Evolutionary conservation across 2,113 vertebrate genomes (phyloP).

Genomic region (Sinocyclocheilus maitianheensis): DNA sequence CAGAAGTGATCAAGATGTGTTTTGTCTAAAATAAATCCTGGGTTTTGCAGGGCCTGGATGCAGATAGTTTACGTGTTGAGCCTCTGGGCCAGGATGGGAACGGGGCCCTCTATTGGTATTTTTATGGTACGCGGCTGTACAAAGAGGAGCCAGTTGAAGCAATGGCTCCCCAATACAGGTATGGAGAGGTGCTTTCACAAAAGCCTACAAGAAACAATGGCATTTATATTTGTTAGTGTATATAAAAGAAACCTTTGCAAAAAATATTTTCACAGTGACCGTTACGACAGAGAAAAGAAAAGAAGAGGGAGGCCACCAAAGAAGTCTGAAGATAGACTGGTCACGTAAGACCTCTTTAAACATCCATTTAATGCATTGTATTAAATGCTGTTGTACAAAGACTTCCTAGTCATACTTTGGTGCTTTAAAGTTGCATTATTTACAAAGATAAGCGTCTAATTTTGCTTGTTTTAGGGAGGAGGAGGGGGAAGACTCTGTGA

Average conservation of each 20-base stretch:
- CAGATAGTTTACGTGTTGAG: conserved; percentile 94
- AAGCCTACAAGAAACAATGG: not conserved
- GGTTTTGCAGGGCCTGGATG: conserved; percentile 86
- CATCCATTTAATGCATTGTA: not conserved
- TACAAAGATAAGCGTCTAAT: not conserved
- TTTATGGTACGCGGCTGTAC: conserved; percentile 96
- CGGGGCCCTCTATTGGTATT: conserved; percentile 98
- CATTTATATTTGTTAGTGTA: not conserved
- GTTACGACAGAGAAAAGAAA: conserved; percentile 76
- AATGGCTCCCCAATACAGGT: conserved; percentile 80
- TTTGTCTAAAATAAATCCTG: not conserved
- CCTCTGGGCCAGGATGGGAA: conserved; percentile 91
- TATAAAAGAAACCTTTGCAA: not conserved
- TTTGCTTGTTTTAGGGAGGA: conserved; percentile 32
- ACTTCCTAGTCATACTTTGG: not conserved
- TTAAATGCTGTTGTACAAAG: not conserved
- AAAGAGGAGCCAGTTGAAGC: conserved; percentile 86
- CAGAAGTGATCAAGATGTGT: not conserved
- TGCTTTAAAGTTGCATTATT: not conserved
- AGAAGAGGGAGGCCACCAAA: conserved; percentile 93
- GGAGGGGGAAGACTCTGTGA: conserved; percentile 53
- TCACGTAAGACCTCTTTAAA: conserved; percentile 73
- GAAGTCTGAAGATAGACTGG: conserved; percentile 77
- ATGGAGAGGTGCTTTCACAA: conserved; percentile 36
- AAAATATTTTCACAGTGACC: conserved; percentile 61